A percentile compares a stretch with the other conserved stretches of the same genome.
phyloP scores from a whole-genome alignment of 2,797 vertebrate genomes.

The Sebastes iracundus region DNA sequence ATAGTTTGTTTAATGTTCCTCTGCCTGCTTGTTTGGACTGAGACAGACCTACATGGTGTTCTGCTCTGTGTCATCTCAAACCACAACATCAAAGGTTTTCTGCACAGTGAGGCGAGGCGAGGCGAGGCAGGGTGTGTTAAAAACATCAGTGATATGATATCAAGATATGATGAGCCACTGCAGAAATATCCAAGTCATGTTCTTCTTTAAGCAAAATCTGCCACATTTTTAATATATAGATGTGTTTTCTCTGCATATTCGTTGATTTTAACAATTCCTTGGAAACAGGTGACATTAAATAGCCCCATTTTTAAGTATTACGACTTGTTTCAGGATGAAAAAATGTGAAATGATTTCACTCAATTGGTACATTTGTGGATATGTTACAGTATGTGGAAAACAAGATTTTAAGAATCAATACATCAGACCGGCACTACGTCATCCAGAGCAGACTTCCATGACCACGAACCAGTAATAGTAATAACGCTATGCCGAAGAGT shows the following conservation, averaged over 20 bases:
- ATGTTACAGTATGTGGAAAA: not conserved
- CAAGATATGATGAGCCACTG: slow-evolving; percentile 1
- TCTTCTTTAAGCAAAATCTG: not conserved
- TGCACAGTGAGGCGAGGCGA: not conserved
- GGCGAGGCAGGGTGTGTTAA: slow-evolving; percentile 4
- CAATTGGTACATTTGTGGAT: not conserved
- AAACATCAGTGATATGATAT: slow-evolving; percentile 3
- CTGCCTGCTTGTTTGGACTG: slow-evolving; percentile 63
- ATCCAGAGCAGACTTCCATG: too few species aligned
- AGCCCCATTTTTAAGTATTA: not conserved
- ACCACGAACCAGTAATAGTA: too few species aligned
- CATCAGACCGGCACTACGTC: too few species aligned
- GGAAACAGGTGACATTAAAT: not conserved
- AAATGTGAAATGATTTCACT: not conserved
- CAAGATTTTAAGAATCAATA: not conserved
- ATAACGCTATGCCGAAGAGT: too few species aligned
- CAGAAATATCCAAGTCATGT: not conserved
- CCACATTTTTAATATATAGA: not conserved
- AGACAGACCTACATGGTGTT: slow-evolving; percentile 33
- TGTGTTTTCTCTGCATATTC: not conserved
- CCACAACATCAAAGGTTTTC: slow-evolving; percentile 51
- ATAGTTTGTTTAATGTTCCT: slow-evolving; percentile 71
- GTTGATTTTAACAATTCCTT: not conserved
- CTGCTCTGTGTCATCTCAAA: slow-evolving; percentile 54
- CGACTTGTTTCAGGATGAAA: not conserved